These are phyloP conservation scores for Apamea anceps DNA, from an alignment of 2,888 invertebrate species.

Conservation along the genomic window DNA sequence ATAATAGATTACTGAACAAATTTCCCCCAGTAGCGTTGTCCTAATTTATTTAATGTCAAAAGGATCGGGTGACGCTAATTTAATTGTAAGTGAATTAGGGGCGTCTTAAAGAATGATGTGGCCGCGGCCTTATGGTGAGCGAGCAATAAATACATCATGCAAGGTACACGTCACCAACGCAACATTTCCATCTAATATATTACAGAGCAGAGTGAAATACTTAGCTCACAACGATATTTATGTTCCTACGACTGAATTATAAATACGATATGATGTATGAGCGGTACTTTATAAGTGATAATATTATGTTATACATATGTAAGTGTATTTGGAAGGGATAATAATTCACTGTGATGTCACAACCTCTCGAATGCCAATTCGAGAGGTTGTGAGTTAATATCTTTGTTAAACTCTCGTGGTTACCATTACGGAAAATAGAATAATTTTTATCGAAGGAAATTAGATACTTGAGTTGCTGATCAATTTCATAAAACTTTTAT, in stretches of 20 bases:
- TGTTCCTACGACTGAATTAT: conserved; percentile 70
- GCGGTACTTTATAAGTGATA: conserved; percentile 53
- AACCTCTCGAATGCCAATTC: no score
- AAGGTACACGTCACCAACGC: conserved; percentile 73
- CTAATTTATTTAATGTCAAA: conserved; percentile 84
- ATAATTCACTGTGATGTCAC: conserved; percentile 24
- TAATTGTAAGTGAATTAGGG: conserved; percentile 85
- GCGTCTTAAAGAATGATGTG: conserved; percentile 80
- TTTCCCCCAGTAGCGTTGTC: conserved; percentile 78
- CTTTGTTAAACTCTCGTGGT: background rate
- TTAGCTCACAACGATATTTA: conserved; percentile 80
- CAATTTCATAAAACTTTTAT: background rate
- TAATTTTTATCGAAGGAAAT: background rate
- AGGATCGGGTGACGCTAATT: conserved; percentile 84
- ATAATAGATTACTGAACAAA: conserved; percentile 82
- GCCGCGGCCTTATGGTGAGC: conserved; percentile 69
- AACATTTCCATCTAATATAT: conserved; percentile 80
- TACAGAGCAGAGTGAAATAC: conserved; percentile 78
- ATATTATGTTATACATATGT: conserved; percentile 43
- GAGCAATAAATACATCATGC: conserved; percentile 83
- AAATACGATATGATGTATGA: conserved; percentile 67
- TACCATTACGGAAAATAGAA: background rate
- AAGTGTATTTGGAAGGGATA: conserved; percentile 30
- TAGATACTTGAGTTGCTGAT: background rate
- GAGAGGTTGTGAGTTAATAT: conserved; percentile 4